These are phyloP conservation scores for Rhingia campestris DNA, from an alignment of 2,888 invertebrate species.

Conservation along the genomic window DNA sequence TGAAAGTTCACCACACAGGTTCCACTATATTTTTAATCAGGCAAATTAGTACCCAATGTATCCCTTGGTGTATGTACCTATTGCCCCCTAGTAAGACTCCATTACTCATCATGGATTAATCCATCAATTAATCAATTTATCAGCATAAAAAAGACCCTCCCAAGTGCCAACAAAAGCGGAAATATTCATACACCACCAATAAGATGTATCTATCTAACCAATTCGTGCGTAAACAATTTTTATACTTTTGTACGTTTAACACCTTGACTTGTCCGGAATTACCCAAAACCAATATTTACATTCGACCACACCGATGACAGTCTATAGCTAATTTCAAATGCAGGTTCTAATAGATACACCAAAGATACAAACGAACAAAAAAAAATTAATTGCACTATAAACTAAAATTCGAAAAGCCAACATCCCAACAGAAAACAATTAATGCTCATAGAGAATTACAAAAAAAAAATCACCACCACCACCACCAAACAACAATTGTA, in stretches of 20 bases:
- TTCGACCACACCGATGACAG: slow-evolving; percentile 37
- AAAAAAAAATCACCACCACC: slow-evolving; percentile 10
- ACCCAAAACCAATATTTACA: slow-evolving; percentile 40
- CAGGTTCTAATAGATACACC: slow-evolving; percentile 29
- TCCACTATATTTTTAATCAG: no score
- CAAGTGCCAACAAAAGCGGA: no score
- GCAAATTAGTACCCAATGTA: no score
- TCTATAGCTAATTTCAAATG: slow-evolving; percentile 41
- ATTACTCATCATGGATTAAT: no score
- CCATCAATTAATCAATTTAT: no score
- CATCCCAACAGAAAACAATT: slow-evolving; percentile 19
- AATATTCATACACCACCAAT: no score
- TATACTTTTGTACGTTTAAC: slow-evolving; percentile 4
- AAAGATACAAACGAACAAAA: slow-evolving; percentile 2
- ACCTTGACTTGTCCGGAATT: slow-evolving; percentile 25
- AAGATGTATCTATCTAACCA: no score
- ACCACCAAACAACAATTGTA: slow-evolving; percentile 8
- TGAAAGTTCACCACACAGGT: no score
- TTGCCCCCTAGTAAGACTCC: no score
- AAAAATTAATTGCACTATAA: slow-evolving; percentile 49
- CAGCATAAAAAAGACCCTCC: no score
- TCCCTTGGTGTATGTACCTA: no score
- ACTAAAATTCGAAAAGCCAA: slow-evolving; percentile 49
- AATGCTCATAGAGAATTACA: slow-evolving; percentile 7
- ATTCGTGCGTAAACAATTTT: no score